Conservation (phyloP, 2,113 vertebrate genomes). For the Plecotus auritus region DNA sequence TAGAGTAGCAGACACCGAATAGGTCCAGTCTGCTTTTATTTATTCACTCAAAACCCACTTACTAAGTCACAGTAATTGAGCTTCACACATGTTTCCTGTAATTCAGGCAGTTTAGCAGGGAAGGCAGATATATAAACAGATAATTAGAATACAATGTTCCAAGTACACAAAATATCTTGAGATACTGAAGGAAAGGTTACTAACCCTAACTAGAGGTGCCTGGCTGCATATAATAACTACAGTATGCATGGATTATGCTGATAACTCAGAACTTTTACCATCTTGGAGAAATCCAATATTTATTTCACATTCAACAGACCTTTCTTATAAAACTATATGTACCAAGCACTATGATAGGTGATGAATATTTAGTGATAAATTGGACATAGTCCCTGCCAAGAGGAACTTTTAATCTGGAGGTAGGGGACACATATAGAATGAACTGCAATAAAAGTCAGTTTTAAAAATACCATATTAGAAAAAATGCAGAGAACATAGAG, state of each 20-base stretch:
- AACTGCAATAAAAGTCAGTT: not conserved
- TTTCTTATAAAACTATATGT: not conserved
- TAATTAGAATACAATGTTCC: not conserved
- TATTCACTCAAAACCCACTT: not conserved
- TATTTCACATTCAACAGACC: not conserved
- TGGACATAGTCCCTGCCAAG: not conserved
- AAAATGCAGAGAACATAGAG: not conserved
- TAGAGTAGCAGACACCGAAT: not conserved
- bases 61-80: not conserved
- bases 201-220: not conserved
- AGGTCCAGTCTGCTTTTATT: not conserved
- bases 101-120: not conserved
- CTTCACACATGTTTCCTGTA: not conserved
- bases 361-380: conserved; percentile 12
- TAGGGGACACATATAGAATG: not conserved
- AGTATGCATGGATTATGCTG: not conserved
- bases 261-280: not conserved
- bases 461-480: not conserved
- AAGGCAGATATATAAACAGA: not conserved
- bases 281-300: not conserved
- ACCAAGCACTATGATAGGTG: not conserved
- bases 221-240: not conserved
- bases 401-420: not conserved
- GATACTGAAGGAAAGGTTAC: not conserved
- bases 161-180: not conserved